Base-by-base conservation (phyloP, 2,888 invertebrate genomes). In the Thymelicus sylvestris region DNA sequence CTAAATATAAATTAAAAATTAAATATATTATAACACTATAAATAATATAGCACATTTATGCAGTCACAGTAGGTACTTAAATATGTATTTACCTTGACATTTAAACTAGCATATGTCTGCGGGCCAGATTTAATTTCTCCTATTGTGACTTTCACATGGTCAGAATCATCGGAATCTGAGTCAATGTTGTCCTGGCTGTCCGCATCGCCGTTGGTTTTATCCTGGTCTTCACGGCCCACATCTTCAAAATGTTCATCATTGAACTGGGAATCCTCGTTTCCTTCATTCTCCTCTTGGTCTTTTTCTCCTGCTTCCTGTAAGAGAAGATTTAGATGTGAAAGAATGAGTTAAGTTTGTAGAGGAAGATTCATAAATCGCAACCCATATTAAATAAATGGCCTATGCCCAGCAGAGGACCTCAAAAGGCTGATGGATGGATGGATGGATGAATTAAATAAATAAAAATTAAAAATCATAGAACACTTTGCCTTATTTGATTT, bases 61-160 rank as follows among this genome's bases (percentile, higher is more conserved):
- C 31, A 31, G 3, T 31, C 31, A 19, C 19, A 3, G 31, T 31
- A 31, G 31, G 31, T 41, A 41, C 0, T 41, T 52, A 67, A 71
- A 41, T 13, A 44, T 60, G 44, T 66, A 75, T 79, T 78, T 75
- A 93, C 94, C 81, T 97, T 97, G 8, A 97, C 96, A 81, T 97
- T 97, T 63, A 96, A 87, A 78, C 95, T 95, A 12, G 95, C 95
- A 81, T 97, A 97, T 5, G 96, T 95, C 60, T 96, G 95, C 0
- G 96, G 95, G 0, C 96, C 96, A 0, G 97, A 95, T 86, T 97
- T 97, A 64, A 97, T 96, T 82, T 97, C 98, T 3, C 98, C 98
- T 80, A 99, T 98, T 0, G 98, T 98, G 74, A 99, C 98, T 90
- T 98, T 97, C 8, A 98, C 96, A 83, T 98, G 97, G 84, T 98